These are phyloP conservation scores for Ateles fusciceps DNA, from an alignment of 2,797 vertebrate species.

Conservation along the genomic window DNA sequence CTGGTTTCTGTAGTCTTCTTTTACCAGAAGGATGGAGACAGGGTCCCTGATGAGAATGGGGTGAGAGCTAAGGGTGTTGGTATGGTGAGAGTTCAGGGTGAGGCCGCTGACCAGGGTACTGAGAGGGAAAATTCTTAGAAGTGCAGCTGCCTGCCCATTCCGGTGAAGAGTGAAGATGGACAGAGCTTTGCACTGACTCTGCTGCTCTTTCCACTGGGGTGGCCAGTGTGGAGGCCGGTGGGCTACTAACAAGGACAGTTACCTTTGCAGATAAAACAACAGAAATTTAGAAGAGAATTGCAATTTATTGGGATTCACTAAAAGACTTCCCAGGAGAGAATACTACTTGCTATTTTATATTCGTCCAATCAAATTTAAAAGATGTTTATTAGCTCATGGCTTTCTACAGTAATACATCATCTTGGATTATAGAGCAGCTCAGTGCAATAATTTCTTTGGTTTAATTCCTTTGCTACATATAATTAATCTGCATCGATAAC, in stretches of 20 bases:
- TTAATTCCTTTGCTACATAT: not conserved
- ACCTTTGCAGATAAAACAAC: not conserved
- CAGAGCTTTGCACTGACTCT: too few relatives aligned
- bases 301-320: not conserved
- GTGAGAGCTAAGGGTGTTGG: not conserved
- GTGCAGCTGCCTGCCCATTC: not conserved
- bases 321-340: not conserved
- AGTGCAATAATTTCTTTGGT: not conserved
- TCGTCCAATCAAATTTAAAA: constrained; percentile 15
- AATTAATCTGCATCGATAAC: not conserved
- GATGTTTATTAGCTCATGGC: not conserved
- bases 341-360: not conserved
- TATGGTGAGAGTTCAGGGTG: not conserved
- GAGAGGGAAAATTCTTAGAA: constrained; percentile 43
- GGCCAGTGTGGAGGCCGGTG: not conserved
- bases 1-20: not conserved
- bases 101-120: constrained; percentile 77
- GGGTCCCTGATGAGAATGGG: not conserved
- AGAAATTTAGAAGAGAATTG: not conserved
- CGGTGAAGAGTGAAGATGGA: not conserved
- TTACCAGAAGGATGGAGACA: not conserved
- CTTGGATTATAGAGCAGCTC: not conserved
- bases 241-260: not conserved
- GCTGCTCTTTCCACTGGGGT: not conserved
- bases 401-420: not conserved